Evolutionary conservation across 2,888 invertebrate genomes (phyloP).

Genomic region (Lasioglossum oenotherae): DNA sequence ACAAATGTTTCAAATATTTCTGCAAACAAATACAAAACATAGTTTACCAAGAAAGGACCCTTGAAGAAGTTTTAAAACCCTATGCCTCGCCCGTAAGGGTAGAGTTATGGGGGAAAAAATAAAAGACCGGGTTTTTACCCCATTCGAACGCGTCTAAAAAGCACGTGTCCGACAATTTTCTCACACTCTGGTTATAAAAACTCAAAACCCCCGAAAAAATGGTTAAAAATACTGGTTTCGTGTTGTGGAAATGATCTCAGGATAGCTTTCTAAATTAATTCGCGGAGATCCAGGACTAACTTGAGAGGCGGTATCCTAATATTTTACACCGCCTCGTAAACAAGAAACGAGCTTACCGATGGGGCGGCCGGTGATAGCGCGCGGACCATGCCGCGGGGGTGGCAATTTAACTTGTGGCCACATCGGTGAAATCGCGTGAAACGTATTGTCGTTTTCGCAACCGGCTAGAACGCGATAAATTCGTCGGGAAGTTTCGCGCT

Average conservation of each 20-base stretch:
- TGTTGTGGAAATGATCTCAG: neutral
- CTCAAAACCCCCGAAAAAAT: neutral
- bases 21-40: no score
- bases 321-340: neutral
- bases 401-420: slow-evolving; percentile 51
- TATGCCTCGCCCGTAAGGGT: no score
- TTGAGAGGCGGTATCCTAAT: neutral
- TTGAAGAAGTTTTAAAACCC: no score
- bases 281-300: neutral
- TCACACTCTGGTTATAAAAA: neutral
- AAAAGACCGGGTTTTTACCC: no score
- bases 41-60: no score
- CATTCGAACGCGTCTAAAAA: no score
- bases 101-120: no score
- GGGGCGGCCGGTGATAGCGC: neutral
- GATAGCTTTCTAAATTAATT: neutral
- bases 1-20: no score
- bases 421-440: slow-evolving; percentile 16
- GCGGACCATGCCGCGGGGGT: neutral
- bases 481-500: slow-evolving; percentile 22
- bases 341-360: neutral
- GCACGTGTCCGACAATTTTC: no score
- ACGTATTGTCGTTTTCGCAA: slow-evolving; percentile 52
- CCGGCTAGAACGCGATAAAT: slow-evolving; percentile 59
- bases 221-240: neutral